Percentiles rank a stretch among this genome's conserved stretches.
Conservation (phyloP, 2,888 invertebrate genomes). For the Phengaris alcon region DNA sequence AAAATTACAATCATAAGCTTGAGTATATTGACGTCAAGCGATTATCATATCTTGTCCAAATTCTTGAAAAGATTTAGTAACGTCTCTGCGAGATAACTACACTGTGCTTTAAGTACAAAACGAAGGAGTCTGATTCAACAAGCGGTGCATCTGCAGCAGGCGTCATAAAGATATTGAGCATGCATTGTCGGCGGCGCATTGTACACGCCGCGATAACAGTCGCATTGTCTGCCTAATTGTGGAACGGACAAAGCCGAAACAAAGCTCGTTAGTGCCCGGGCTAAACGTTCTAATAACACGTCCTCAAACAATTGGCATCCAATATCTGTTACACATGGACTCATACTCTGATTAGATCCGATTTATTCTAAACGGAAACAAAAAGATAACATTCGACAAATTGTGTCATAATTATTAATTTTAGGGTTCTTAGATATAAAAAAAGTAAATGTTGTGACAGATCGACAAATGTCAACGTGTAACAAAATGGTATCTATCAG, state of each 20-base stretch:
- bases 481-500: too few relatives aligned
- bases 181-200: constrained; percentile 65
- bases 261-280: constrained; percentile 66
- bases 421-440: too few relatives aligned
- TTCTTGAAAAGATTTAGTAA: background rate
- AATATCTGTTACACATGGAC: constrained; percentile 52
- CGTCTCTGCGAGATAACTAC: constrained; percentile 32
- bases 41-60: too few relatives aligned
- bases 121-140: constrained; percentile 60
- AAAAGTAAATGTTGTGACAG: too few relatives aligned
- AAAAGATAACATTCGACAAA: too few relatives aligned
- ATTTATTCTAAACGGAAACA: too few relatives aligned
- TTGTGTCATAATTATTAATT: too few relatives aligned
- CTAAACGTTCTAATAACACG: constrained; percentile 76
- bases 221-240: constrained; percentile 72
- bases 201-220: constrained; percentile 56
- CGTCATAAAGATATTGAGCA: constrained; percentile 73
- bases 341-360: constrained; percentile 39
- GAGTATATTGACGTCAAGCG: too few relatives aligned
- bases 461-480: too few relatives aligned
- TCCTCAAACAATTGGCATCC: constrained; percentile 70
- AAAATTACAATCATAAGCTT: too few relatives aligned
- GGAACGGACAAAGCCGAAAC: constrained; percentile 73
- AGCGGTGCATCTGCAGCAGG: constrained; percentile 68
- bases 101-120: constrained; percentile 46